phyloP scores from a whole-genome alignment of 2,888 invertebrate species.

The Lochmaea crataegi region DNA sequence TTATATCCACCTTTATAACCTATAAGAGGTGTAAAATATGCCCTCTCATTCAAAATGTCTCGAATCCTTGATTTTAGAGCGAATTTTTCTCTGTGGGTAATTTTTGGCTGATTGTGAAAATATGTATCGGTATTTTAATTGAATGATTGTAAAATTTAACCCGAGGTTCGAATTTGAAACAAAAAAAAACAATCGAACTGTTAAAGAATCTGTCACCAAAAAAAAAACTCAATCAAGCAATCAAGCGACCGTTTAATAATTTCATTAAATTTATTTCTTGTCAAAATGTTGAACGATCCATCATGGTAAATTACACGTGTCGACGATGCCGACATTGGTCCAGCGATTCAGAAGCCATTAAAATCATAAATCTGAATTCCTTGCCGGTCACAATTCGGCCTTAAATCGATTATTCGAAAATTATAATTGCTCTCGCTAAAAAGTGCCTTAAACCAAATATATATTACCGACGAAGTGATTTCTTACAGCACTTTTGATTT shows the following conservation, averaged over 20 bases:
- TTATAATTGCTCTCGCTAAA: slow-evolving; percentile 23
- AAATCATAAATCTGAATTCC: slow-evolving; percentile 30
- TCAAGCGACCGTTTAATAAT: slow-evolving; percentile 15
- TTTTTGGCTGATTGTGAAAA: no score
- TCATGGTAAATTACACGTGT: slow-evolving; percentile 22
- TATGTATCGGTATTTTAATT: no score
- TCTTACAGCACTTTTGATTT: no score
- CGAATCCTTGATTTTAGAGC: no score
- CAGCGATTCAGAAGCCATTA: slow-evolving; percentile 21
- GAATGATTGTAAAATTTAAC: not conserved
- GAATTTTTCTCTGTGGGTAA: no score
- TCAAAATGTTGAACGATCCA: slow-evolving; percentile 11
- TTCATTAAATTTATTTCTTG: slow-evolving; percentile 18
- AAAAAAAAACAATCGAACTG: slow-evolving; percentile 3
- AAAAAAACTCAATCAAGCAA: slow-evolving; percentile 17
- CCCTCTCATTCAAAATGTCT: no score
- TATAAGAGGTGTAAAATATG: no score
- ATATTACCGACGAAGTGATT: not conserved
- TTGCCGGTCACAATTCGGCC: slow-evolving; percentile 12
- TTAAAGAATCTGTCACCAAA: not conserved
- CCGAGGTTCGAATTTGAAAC: not conserved
- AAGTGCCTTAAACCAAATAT: slow-evolving; percentile 10
- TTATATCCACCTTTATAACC: no score
- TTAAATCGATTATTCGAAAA: slow-evolving; percentile 25
- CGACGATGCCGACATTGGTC: not conserved